Conservation (phyloP, 2,888 invertebrate genomes). For the Latrodectus hesperus region DNA sequence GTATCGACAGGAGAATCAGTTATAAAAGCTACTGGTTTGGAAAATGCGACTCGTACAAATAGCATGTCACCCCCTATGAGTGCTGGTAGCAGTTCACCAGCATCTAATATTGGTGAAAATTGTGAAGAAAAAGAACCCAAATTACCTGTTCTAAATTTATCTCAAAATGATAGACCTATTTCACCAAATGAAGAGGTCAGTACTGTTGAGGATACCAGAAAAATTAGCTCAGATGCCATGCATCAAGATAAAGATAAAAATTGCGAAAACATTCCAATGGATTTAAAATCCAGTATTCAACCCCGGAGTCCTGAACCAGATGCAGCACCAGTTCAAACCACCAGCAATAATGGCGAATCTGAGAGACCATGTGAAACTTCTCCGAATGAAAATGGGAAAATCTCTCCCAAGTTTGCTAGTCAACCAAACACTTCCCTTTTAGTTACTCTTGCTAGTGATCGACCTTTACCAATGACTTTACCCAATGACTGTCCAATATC, state of each 20-base stretch:
- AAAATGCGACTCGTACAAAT: neutral
- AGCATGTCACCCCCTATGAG: conserved; percentile 36
- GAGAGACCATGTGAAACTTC: conserved; percentile 12
- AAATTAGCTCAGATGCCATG: conserved; percentile 5
- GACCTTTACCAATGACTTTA: conserved; percentile 62
- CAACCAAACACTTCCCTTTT: conserved; percentile 33
- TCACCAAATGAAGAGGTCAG: conserved; percentile 16
- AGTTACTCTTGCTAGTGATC: conserved; percentile 51
- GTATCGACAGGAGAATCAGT: conserved; percentile 34
- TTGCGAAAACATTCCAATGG: neutral
- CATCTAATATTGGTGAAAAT: conserved; percentile 37
- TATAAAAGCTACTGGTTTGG: conserved; percentile 51
- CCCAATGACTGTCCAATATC: conserved; percentile 60
- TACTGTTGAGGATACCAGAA: conserved; percentile 14
- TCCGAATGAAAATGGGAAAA: conserved; percentile 1
- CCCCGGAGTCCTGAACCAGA: conserved; percentile 1
- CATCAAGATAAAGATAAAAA: conserved; percentile 23
- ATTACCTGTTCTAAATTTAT: conserved; percentile 29
- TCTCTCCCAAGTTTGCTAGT: conserved; percentile 45
- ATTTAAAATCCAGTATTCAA: conserved; percentile 18
- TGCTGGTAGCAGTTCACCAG: conserved; percentile 44
- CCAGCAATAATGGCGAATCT: conserved; percentile 1
- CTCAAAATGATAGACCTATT: conserved; percentile 16
- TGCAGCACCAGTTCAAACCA: neutral
- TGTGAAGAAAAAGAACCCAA: conserved; percentile 27